Evolutionary conservation across 2,113 vertebrate species (phyloP), one percentile per base, ranked within the genome.

Genomic region (Callionymus lyra): DNA sequence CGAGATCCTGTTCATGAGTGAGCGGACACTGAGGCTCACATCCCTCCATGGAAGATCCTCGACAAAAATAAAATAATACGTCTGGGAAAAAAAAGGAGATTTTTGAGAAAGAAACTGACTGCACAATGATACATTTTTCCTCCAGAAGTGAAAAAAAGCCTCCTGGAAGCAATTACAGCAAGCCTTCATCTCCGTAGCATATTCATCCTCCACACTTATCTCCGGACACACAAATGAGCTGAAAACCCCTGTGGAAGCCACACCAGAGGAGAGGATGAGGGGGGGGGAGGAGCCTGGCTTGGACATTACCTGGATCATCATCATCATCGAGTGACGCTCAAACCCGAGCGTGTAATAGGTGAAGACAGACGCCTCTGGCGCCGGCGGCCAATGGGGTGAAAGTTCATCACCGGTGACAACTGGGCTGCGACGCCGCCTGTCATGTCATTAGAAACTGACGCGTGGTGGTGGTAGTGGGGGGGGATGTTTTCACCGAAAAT

Each of bases 291-390:
- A 50, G 58, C 58, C 68, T 65, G 62, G 55, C 56, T 74, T 12
- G 63, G 69, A 77, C 71, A 54, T 76, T 82, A 85, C 82, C 82
- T 84, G 83, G 74, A 67, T 48, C 57, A 48, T 75, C 57, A 67
- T 48, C 57, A 48, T 75, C 57, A 48, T 63, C 58, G 71, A 82
- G 79, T 74, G 81, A 52, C 67, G 50, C 75, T 84, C 79, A 73
- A 79, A 64, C 65, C 57, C 9, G 44, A 80, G 79, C 81, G 73
- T 84, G 78, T 83, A 86, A 86, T 81, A 69, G 65, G 72, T 76
- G 77, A 51, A 76, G 84, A 85, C 84, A 84, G 79, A 65, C 41
- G 73, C 79, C 79, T 79, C 76, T 72, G 70, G 70, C 65, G 74
- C 60, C 45, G 48, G 56, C 65, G 57, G 71, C 77, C 79, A 77